Evolutionary conservation across 2,888 invertebrate species (phyloP).

Genomic region (Corbicula japonica): DNA sequence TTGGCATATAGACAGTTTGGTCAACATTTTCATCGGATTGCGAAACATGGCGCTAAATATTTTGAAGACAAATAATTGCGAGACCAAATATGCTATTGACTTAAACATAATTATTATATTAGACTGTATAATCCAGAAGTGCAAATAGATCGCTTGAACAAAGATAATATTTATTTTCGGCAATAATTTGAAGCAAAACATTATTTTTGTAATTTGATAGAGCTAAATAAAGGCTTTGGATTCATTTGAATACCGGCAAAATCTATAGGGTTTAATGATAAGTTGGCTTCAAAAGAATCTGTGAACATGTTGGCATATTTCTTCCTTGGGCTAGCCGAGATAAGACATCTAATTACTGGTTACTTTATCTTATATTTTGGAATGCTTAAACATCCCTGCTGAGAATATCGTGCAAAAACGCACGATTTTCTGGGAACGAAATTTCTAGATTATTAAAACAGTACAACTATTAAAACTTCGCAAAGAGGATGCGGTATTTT

Average conservation of each 20-base stretch:
- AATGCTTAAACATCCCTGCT: slow-evolving; percentile 31
- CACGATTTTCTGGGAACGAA: no score
- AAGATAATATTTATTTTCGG: slow-evolving; percentile 63
- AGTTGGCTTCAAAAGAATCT: slow-evolving; percentile 25
- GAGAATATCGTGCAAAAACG: slow-evolving; percentile 39
- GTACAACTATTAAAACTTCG: no score
- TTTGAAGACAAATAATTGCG: no score
- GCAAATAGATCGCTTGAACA: slow-evolving; percentile 51
- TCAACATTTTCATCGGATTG: no score
- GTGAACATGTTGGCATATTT: slow-evolving; percentile 33
- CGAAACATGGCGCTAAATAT: no score
- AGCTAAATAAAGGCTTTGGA: slow-evolving; percentile 19
- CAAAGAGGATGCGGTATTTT: no score
- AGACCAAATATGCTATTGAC: no score
- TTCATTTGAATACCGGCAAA: slow-evolving; percentile 19
- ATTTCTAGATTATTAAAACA: no score
- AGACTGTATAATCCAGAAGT: slow-evolving; percentile 23
- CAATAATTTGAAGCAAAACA: slow-evolving; percentile 54
- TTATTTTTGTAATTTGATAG: slow-evolving; percentile 50
- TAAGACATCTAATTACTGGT: slow-evolving; percentile 45
- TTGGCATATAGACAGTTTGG: no score
- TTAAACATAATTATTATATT: no score
- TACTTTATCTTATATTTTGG: slow-evolving; percentile 27
- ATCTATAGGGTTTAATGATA: slow-evolving; percentile 21
- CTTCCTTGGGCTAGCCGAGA: slow-evolving; percentile 16